phyloP scores from a whole-genome alignment of 2,888 invertebrate genomes.

The Neoascia interrupta region DNA sequence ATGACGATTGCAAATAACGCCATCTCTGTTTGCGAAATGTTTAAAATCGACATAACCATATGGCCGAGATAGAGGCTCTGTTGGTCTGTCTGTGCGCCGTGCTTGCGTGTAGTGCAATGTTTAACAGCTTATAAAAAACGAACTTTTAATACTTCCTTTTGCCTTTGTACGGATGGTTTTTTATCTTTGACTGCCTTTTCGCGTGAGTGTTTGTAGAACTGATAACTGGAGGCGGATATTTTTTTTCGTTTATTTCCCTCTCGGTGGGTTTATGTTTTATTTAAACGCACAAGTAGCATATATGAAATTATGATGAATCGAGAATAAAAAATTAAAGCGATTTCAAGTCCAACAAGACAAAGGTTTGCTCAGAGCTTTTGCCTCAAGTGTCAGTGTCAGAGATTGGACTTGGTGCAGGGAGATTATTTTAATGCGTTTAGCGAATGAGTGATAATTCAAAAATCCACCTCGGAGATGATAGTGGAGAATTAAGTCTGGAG shows the following conservation, averaged over 20 bases:
- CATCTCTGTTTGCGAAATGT: conserved; percentile 33
- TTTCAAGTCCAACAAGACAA: background rate
- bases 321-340: conserved; percentile 12
- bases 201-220: conserved; percentile 26
- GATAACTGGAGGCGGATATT: conserved; percentile 19
- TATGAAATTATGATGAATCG: background rate
- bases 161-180: conserved; percentile 10
- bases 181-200: conserved; percentile 26
- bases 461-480: too few relatives aligned
- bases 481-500: too few relatives aligned
- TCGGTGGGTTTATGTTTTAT: conserved; percentile 35
- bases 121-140: conserved; percentile 50
- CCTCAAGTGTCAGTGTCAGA: too few relatives aligned
- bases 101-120: conserved; percentile 44
- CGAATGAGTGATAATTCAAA: conserved; percentile 12
- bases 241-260: background rate
- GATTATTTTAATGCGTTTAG: conserved; percentile 50
- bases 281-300: background rate
- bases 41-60: conserved; percentile 34
- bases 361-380: background rate
- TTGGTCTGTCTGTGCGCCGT: conserved; percentile 39
- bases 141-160: conserved; percentile 1
- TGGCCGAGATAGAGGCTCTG: conserved; percentile 15
- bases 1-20: conserved; percentile 28
- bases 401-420: conserved; percentile 1